These are phyloP conservation scores for Pseudomyrmex sp. DNA, from an alignment of 1,140 invertebrate genomes.

Conservation along the genomic window DNA sequence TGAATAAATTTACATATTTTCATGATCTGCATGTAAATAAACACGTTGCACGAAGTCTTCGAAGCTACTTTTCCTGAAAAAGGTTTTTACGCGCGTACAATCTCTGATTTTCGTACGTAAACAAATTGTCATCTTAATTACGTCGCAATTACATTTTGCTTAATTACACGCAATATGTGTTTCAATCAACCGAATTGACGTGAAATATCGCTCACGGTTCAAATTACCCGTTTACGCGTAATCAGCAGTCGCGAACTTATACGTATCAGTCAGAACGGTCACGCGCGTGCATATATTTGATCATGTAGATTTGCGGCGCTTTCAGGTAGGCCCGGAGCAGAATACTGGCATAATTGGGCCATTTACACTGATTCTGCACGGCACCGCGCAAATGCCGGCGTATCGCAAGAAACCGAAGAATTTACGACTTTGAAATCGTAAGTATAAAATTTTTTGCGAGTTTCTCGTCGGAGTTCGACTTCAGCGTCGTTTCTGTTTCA, in stretches of 20 bases:
- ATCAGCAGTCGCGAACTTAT: neutral
- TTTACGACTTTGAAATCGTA: constrained; percentile 81
- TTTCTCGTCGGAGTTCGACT: no score
- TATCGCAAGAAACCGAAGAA: constrained; percentile 86
- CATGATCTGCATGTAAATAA: constrained; percentile 29
- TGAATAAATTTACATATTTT: constrained; percentile 25
- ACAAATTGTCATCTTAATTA: no score
- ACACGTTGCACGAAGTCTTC: neutral
- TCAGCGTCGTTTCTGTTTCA: no score
- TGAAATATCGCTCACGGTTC: constrained; percentile 1
- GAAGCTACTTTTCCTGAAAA: neutral
- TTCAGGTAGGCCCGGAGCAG: constrained; percentile 81
- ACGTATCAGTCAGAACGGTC: constrained; percentile 12
- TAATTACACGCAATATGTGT: no score
- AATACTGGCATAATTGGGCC: constrained; percentile 87
- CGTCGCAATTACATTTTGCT: no score
- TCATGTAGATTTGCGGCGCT: constrained; percentile 46
- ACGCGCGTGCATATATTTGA: constrained; percentile 16
- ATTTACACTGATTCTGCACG: constrained; percentile 88
- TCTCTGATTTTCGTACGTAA: no score
- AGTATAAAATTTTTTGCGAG: no score
- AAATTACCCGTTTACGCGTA: constrained; percentile 19
- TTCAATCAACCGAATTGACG: no score
- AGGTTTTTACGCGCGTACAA: no score
- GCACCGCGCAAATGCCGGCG: constrained; percentile 88